Evolutionary conservation across 2,113 vertebrate genomes (phyloP).

Genomic region (Solea solea): DNA sequence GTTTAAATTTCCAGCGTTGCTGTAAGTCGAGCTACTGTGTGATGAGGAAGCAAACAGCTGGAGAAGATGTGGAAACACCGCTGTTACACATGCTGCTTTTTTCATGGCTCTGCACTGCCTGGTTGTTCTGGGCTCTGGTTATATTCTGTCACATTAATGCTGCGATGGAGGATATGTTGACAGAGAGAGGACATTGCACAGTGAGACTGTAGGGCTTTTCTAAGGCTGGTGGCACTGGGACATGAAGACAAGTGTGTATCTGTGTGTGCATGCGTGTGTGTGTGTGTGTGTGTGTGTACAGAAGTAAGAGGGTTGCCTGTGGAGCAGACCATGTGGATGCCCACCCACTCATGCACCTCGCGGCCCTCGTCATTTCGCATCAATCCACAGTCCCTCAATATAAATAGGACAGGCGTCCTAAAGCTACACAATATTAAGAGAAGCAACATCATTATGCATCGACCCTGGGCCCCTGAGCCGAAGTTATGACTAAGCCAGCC

Average conservation of each 20-base stretch:
- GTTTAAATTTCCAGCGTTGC: slow-evolving; percentile 9
- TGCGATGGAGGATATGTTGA: slow-evolving; percentile 74
- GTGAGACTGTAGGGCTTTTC: slow-evolving; percentile 76
- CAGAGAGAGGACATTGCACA: slow-evolving; percentile 81
- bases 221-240: slow-evolving; percentile 72
- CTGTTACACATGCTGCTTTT: slow-evolving; percentile 47
- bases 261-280: slow-evolving; percentile 47
- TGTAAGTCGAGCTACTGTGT: slow-evolving; percentile 9
- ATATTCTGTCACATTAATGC: slow-evolving; percentile 77
- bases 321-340: slow-evolving; percentile 80
- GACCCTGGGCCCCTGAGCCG: slow-evolving; percentile 63
- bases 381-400: slow-evolving; percentile 82
- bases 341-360: slow-evolving; percentile 78
- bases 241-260: slow-evolving; percentile 71
- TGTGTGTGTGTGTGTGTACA: slow-evolving; percentile 47
- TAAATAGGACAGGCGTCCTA: slow-evolving; percentile 82
- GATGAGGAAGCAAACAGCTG: slow-evolving; percentile 34
- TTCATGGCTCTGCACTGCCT: slow-evolving; percentile 47
- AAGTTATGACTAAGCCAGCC: slow-evolving; percentile 56
- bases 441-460: slow-evolving; percentile 69
- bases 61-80: slow-evolving; percentile 45
- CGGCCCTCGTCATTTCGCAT: slow-evolving; percentile 83
- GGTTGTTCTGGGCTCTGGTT: slow-evolving; percentile 68
- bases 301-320: slow-evolving; percentile 68
- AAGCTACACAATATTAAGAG: slow-evolving; percentile 72